A percentile compares a stretch with the other conserved stretches of the same genome.
Conservation (phyloP, 2,113 vertebrate species). For the Pterocles orientalis region DNA sequence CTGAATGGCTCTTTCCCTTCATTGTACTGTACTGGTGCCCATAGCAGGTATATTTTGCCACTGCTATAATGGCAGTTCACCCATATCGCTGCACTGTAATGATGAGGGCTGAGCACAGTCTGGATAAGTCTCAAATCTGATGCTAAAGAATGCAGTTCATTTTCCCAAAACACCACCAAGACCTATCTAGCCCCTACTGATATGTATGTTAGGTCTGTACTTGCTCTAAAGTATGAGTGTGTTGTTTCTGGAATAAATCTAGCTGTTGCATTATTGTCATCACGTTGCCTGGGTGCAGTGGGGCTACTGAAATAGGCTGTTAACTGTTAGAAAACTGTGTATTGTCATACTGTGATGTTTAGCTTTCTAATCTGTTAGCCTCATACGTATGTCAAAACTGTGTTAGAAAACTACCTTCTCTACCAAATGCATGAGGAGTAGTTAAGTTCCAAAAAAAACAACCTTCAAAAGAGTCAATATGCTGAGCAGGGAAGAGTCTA, state of each 20-base stretch:
- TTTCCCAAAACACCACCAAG: not conserved
- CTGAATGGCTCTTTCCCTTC: not conserved
- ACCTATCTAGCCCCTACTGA: not conserved
- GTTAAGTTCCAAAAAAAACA: not conserved
- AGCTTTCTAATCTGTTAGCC: not conserved
- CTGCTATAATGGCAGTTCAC: not conserved
- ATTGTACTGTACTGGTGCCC: not conserved
- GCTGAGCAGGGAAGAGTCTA: not conserved
- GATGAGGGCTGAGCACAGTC: not conserved
- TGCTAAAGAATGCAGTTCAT: not conserved
- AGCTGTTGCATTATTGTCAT: not conserved
- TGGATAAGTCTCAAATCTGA: not conserved
- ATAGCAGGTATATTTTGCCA: not conserved
- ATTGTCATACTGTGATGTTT: not conserved
- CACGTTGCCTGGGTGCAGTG: rapidly evolving
- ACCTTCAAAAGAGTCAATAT: not conserved
- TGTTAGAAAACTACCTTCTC: not conserved
- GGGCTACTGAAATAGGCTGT: not conserved
- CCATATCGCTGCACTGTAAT: not conserved
- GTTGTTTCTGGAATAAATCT: not conserved
- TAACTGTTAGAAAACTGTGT: not conserved
- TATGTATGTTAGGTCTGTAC: not conserved
- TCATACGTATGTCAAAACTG: not conserved
- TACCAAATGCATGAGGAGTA: not conserved
- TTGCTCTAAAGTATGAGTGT: not conserved